Conservation (phyloP, 2,888 invertebrate genomes). For the Xylophagus ater region DNA sequence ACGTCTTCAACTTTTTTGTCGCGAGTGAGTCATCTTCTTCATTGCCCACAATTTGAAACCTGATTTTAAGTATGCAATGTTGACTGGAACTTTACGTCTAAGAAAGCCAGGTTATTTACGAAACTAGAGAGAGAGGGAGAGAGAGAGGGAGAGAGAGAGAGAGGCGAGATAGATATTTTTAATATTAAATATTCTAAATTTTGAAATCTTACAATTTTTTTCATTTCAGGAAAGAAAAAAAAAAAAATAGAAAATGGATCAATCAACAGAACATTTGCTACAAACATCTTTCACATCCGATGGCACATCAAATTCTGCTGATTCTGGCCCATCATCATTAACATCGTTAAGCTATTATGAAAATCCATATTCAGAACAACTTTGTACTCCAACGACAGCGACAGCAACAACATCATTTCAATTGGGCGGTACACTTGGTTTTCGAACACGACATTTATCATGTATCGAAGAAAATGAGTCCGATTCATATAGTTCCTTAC, state of each 20-base stretch:
- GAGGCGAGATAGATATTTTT: too few species aligned
- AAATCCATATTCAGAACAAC: background rate
- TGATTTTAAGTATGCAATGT: too few species aligned
- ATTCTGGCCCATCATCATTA: conserved; percentile 21
- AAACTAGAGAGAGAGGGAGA: too few species aligned
- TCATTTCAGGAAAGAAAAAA: too few species aligned
- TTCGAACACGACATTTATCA: conserved; percentile 36
- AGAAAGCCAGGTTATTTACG: too few species aligned
- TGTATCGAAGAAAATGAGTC: conserved; percentile 39
- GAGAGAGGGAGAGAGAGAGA: too few species aligned
- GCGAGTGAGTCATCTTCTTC: too few species aligned
- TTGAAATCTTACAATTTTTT: too few species aligned
- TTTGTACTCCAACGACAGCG: conserved; percentile 3
- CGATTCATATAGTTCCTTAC: conserved; percentile 33
- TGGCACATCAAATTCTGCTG: conserved; percentile 21
- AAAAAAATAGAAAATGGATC: conserved; percentile 16
- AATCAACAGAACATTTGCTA: conserved; percentile 15
- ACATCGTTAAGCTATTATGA: conserved; percentile 15
- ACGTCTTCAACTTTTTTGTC: too few species aligned
- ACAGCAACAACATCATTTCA: conserved; percentile 16
- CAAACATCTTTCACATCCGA: conserved; percentile 20
- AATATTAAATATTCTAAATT: too few species aligned
- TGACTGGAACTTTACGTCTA: too few species aligned
- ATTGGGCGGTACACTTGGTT: conserved; percentile 23
- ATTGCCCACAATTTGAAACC: too few species aligned